These are phyloP conservation scores for Phataginus tricuspis DNA, from an alignment of 2,797 vertebrate genomes.

Conservation along the genomic window DNA sequence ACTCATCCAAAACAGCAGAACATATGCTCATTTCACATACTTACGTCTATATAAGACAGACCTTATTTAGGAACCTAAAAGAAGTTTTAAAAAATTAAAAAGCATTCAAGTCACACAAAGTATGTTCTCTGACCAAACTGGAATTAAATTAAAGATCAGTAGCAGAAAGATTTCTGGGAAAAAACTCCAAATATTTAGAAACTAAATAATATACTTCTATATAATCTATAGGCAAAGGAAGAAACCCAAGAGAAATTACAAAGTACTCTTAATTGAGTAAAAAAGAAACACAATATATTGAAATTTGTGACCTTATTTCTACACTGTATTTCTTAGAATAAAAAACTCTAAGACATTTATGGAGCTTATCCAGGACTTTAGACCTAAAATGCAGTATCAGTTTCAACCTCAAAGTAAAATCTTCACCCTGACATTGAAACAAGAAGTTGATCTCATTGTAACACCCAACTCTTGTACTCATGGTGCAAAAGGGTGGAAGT, in stretches of 20 bases:
- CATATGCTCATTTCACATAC: background rate
- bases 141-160: conserved; percentile 17
- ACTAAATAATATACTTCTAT: background rate
- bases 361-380: background rate
- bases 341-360: background rate
- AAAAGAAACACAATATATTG: background rate
- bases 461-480: background rate
- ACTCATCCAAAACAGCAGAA: background rate
- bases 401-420: conserved; percentile 17
- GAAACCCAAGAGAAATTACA: background rate
- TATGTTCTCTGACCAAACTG: background rate
- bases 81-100: conserved; percentile 11
- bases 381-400: background rate
- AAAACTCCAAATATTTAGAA: background rate
- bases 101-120: background rate
- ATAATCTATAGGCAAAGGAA: background rate
- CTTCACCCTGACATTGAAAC: background rate
- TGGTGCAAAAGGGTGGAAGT: background rate
- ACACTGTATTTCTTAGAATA: background rate
- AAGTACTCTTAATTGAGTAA: background rate
- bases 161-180: background rate
- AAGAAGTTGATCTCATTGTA: background rate
- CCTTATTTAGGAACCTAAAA: background rate
- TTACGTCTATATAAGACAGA: background rate
- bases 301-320: background rate